Evolutionary conservation across 2,888 invertebrate species (phyloP).

Genomic region (Ophonus ardosiacus): DNA sequence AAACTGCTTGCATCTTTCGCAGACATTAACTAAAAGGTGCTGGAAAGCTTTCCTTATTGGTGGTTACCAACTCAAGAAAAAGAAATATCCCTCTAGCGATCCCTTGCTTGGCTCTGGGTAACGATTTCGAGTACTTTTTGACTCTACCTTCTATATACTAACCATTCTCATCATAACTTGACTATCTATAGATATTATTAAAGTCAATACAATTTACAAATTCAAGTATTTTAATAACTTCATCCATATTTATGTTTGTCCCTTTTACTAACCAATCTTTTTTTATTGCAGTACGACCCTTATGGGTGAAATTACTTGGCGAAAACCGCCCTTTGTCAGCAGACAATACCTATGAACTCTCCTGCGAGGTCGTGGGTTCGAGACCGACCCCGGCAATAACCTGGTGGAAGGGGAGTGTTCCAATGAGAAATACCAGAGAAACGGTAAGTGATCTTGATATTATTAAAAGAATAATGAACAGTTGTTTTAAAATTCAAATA

Average conservation of each 20-base stretch:
- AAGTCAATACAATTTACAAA: not conserved
- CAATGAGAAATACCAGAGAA: constrained; percentile 82
- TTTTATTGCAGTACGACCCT: constrained; percentile 82
- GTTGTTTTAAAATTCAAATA: not conserved
- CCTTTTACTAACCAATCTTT: not conserved
- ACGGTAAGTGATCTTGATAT: constrained; percentile 77
- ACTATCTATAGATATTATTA: not conserved
- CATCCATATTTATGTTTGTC: not conserved
- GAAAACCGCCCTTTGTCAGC: constrained; percentile 86
- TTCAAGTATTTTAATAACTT: not conserved
- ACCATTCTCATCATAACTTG: no score
- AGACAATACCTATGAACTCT: constrained; percentile 83
- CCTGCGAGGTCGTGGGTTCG: constrained; percentile 86
- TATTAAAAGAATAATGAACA: not conserved
- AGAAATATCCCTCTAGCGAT: no score
- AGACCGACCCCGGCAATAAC: constrained; percentile 87
- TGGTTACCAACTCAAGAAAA: no score
- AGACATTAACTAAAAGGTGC: no score
- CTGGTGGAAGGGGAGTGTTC: constrained; percentile 87
- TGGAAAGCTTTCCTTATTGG: no score
- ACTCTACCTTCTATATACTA: no score
- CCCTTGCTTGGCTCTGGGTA: no score
- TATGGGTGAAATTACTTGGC: constrained; percentile 83
- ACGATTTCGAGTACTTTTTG: no score
- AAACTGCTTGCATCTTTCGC: no score